phyloP scores from a whole-genome alignment of 2,888 invertebrate species.

The Drosophila mimetica region DNA sequence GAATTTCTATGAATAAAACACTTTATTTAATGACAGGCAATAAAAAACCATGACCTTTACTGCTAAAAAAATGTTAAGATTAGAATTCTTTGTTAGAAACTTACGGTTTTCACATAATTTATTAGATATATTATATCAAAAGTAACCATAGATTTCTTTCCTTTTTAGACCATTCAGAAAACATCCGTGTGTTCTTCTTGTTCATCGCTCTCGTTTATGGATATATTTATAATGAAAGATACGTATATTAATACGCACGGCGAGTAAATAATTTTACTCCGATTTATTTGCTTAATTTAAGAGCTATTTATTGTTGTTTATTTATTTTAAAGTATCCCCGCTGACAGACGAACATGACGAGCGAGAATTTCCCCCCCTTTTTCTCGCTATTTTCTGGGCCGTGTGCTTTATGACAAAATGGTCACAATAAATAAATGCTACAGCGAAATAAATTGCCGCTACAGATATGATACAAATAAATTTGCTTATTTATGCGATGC shows the following conservation, averaged over 20 bases:
- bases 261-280: slow-evolving; percentile 41
- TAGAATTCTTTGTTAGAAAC: too few relatives aligned
- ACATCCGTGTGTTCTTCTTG: neutral
- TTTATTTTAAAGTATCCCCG: slow-evolving; percentile 42
- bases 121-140: too few relatives aligned
- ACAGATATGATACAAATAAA: slow-evolving; percentile 53
- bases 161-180: neutral
- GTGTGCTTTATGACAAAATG: slow-evolving; percentile 73
- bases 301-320: slow-evolving; percentile 44
- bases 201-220: slow-evolving; percentile 2
- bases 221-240: slow-evolving; percentile 17
- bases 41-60: too few relatives aligned
- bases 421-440: slow-evolving; percentile 66
- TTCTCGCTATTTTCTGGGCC: slow-evolving; percentile 40
- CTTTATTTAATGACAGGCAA: too few relatives aligned
- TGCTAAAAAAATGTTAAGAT: too few relatives aligned
- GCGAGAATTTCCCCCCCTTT: slow-evolving; percentile 30
- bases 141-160: neutral
- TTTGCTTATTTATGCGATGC: slow-evolving; percentile 63
- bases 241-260: slow-evolving; percentile 1
- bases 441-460: slow-evolving; percentile 60
- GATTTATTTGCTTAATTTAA: slow-evolving; percentile 50
- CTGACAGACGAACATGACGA: slow-evolving; percentile 68
- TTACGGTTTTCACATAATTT: too few relatives aligned
- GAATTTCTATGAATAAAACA: too few relatives aligned